phyloP scores from a whole-genome alignment of 2,797 vertebrate species.

The Adrianichthys oophorus region DNA sequence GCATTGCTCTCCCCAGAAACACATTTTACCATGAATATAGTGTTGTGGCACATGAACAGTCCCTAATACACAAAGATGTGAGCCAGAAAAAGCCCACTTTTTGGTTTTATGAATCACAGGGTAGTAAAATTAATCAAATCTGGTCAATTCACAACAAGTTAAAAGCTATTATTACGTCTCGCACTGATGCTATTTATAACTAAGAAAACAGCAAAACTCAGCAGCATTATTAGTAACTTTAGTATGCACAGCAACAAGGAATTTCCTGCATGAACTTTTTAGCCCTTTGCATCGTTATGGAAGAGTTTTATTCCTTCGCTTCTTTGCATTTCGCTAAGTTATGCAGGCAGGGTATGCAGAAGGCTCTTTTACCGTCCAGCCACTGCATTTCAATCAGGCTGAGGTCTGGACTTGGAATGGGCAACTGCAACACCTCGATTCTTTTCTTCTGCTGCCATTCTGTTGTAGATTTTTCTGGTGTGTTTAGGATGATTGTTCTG shows the following conservation, averaged over 20 bases:
- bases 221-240: no score
- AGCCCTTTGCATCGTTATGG: no score
- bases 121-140: no score
- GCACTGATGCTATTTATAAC: no score
- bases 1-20: conserved; percentile 37
- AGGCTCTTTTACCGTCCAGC: neutral
- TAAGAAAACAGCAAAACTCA: no score
- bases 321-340: neutral
- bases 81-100: neutral
- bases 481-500: neutral
- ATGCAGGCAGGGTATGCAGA: no score
- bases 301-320: no score
- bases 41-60: conserved; percentile 50
- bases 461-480: neutral
- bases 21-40: conserved; percentile 49
- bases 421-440: neutral
- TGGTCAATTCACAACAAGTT: no score
- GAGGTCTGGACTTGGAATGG: neutral
- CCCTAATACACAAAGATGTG: conserved; percentile 33
- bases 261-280: no score
- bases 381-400: neutral
- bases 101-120: neutral
- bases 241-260: no score
- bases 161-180: no score
- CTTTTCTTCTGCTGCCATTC: neutral